These are phyloP conservation scores for Scaptomyza pallida DNA, from an alignment of 1,140 invertebrate genomes.

Conservation along the genomic window DNA sequence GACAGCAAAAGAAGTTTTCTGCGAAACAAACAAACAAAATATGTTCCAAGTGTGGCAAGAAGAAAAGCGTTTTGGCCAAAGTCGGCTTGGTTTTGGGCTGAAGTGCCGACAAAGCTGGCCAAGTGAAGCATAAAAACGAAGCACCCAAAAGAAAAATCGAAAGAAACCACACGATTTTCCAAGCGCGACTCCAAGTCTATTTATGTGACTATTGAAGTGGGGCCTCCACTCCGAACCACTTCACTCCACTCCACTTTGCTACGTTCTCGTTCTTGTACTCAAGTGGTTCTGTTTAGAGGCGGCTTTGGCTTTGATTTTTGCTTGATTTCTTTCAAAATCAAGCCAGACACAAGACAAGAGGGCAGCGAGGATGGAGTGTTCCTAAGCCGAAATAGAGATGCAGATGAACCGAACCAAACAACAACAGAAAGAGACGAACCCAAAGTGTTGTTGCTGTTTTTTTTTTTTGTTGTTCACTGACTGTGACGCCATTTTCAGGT, in stretches of 20 bases:
- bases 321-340: slow-evolving; percentile 83
- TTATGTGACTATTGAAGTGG: slow-evolving; percentile 82
- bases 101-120: slow-evolving; percentile 77
- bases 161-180: slow-evolving; percentile 72
- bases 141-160: slow-evolving; percentile 43
- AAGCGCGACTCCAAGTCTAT: slow-evolving; percentile 76
- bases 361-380: slow-evolving; percentile 19
- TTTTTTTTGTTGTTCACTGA: slow-evolving; percentile 52
- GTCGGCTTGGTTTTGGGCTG: slow-evolving; percentile 13
- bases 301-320: slow-evolving; percentile 80
- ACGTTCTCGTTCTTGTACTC: no score
- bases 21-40: slow-evolving; percentile 43
- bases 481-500: slow-evolving; percentile 78
- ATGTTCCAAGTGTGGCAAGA: slow-evolving; percentile 37
- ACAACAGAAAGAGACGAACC: slow-evolving; percentile 2
- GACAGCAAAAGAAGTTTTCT: slow-evolving; percentile 55
- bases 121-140: slow-evolving; percentile 75
- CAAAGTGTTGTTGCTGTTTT: slow-evolving; percentile 26
- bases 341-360: slow-evolving; percentile 15
- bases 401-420: slow-evolving; percentile 44
- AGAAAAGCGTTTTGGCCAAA: slow-evolving; percentile 25
- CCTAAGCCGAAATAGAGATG: slow-evolving; percentile 70
- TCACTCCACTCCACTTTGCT: slow-evolving; percentile 17
- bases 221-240: slow-evolving; percentile 47
- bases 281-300: slow-evolving; percentile 44